A percentile compares a stretch with the other conserved stretches of the same genome.
These are phyloP conservation scores for Pseudeuparius sepicola DNA, from an alignment of 2,888 invertebrate genomes.

Conservation along the genomic window DNA sequence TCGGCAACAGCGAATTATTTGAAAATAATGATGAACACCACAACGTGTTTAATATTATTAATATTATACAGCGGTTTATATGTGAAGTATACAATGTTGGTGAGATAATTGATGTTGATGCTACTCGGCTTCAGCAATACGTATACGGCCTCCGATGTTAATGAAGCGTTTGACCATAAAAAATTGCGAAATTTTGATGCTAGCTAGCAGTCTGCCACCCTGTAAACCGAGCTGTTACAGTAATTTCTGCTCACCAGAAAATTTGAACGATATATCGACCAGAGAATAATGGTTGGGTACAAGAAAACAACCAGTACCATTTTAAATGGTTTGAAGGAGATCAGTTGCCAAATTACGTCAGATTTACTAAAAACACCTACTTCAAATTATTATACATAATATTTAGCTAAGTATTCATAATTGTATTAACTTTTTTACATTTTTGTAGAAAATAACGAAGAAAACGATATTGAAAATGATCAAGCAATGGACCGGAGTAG, in stretches of 20 bases:
- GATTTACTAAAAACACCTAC: slow-evolving; percentile 14
- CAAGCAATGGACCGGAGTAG: too few species aligned
- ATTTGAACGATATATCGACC: slow-evolving; percentile 13
- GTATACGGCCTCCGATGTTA: slow-evolving; percentile 17
- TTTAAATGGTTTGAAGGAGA: slow-evolving; percentile 18
- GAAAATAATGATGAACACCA: too few species aligned
- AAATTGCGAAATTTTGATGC: slow-evolving; percentile 15
- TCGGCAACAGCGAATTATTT: slow-evolving; percentile 13
- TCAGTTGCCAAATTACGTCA: slow-evolving; percentile 15
- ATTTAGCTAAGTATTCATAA: too few species aligned
- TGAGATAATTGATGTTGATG: slow-evolving; percentile 23
- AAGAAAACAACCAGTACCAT: slow-evolving; percentile 12
- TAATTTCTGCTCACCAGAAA: slow-evolving; percentile 13
- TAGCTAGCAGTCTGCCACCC: slow-evolving; percentile 13
- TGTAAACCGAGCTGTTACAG: slow-evolving; percentile 12
- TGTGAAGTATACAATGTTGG: slow-evolving; percentile 25
- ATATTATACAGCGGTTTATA: slow-evolving; percentile 13
- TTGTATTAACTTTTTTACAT: slow-evolving; percentile 9
- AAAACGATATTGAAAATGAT: too few species aligned
- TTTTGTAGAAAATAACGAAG: too few species aligned
- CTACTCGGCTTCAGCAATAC: slow-evolving; percentile 18
- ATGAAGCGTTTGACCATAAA: too few species aligned
- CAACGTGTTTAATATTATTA: slow-evolving; percentile 13
- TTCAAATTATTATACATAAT: too few species aligned
- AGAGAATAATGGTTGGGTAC: slow-evolving; percentile 12